These are phyloP conservation scores for Patella ulyssiponensis DNA, from an alignment of 2,888 invertebrate species.

Conservation along the genomic window DNA sequence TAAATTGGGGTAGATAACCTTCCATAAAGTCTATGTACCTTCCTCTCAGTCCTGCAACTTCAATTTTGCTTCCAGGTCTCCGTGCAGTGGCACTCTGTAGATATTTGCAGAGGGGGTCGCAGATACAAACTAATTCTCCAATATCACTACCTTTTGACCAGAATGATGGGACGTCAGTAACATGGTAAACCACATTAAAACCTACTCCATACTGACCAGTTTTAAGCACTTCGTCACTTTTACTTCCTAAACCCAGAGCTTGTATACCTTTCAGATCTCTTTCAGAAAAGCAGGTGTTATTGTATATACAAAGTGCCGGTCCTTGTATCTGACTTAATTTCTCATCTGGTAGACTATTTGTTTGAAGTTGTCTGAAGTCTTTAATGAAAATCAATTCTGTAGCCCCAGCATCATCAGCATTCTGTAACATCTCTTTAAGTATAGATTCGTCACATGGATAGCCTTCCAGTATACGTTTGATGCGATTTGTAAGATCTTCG, in stretches of 20 bases:
- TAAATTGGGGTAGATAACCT: slow-evolving; percentile 53
- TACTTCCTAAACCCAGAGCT: slow-evolving; percentile 65
- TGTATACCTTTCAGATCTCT: slow-evolving; percentile 65
- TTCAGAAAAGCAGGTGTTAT: slow-evolving; percentile 63
- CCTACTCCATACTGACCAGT: slow-evolving; percentile 70
- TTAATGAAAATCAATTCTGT: slow-evolving; percentile 63
- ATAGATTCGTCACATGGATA: slow-evolving; percentile 64
- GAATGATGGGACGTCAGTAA: slow-evolving; percentile 69
- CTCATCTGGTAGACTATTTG: slow-evolving; percentile 24
- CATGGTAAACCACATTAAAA: slow-evolving; percentile 69
- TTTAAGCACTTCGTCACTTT: slow-evolving; percentile 62
- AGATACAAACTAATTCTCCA: slow-evolving; percentile 45
- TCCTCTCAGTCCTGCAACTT: slow-evolving; percentile 33
- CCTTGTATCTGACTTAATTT: slow-evolving; percentile 60
- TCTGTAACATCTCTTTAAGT: slow-evolving; percentile 67
- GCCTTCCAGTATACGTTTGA: slow-evolving; percentile 57
- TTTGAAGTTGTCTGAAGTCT: slow-evolving; percentile 50
- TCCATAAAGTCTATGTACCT: slow-evolving; percentile 49
- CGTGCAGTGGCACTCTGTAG: slow-evolving; percentile 35
- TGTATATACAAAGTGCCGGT: slow-evolving; percentile 68
- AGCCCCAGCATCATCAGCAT: slow-evolving; percentile 66
- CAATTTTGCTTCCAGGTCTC: slow-evolving; percentile 46
- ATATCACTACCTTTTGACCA: slow-evolving; percentile 49
- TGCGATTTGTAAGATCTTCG: slow-evolving; percentile 60
- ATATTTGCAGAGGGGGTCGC: slow-evolving; percentile 57